These are phyloP conservation scores for Patella depressa DNA, from an alignment of 2,888 invertebrate genomes.

Conservation along the genomic window DNA sequence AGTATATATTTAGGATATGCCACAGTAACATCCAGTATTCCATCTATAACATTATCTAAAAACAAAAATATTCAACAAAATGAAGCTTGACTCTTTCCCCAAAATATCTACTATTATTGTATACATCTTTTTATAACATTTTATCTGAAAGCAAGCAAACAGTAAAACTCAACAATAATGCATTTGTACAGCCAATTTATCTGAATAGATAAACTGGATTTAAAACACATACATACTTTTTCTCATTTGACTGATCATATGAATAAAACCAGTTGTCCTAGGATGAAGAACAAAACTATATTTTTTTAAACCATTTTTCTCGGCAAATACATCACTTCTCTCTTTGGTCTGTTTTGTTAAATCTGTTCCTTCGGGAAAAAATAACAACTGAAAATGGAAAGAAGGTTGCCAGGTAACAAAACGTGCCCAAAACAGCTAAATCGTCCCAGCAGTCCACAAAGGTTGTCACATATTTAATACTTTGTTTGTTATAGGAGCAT, in stretches of 20 bases:
- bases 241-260: slow-evolving; percentile 73
- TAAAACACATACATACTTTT: slow-evolving; percentile 67
- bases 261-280: slow-evolving; percentile 82
- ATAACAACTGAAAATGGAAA: slow-evolving; percentile 76
- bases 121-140: not conserved
- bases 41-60: slow-evolving; percentile 77
- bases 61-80: slow-evolving; percentile 11
- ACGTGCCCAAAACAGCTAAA: no score
- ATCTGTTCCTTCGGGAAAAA: slow-evolving; percentile 92
- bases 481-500: no score
- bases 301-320: slow-evolving; percentile 76
- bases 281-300: slow-evolving; percentile 89
- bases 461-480: no score
- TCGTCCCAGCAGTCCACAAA: no score
- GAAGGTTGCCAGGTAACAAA: no score
- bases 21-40: slow-evolving; percentile 89
- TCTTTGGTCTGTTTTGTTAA: slow-evolving; percentile 79
- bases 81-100: no score
- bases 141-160: not conserved
- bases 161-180: not conserved
- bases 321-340: slow-evolving; percentile 82
- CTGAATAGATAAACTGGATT: no score
- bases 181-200: not conserved
- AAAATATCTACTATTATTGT: not conserved
- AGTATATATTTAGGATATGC: slow-evolving; percentile 84